Percentiles rank a stretch among this genome's conserved stretches.
Evolutionary conservation across 2,797 vertebrate species (phyloP).

Genomic region (Rhynchonycteris naso): DNA sequence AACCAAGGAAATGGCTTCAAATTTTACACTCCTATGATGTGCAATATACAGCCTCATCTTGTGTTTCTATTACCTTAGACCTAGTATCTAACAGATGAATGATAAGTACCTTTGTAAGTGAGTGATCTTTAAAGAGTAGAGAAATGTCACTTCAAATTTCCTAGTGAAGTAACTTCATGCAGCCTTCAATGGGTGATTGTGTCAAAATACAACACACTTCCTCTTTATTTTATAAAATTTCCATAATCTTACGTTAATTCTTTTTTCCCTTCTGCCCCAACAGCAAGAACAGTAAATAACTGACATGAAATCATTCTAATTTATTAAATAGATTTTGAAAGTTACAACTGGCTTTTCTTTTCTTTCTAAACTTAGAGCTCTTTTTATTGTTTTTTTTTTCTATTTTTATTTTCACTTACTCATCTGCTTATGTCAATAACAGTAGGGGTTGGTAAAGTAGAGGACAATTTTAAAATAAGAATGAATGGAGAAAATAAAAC

Average conservation of each 20-base stretch:
- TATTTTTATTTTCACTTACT: background rate
- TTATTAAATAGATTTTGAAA: background rate
- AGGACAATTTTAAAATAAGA: background rate
- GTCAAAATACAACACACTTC: background rate
- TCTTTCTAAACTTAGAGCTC: background rate
- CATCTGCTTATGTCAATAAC: background rate
- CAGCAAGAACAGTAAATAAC: background rate
- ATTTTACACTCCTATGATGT: background rate
- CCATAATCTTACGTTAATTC: background rate
- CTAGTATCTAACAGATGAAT: background rate
- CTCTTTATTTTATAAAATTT: background rate
- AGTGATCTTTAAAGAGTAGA: background rate
- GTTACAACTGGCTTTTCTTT: background rate
- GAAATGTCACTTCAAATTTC: background rate
- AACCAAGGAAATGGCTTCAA: background rate
- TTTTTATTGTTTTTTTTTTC: background rate
- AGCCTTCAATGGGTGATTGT: background rate
- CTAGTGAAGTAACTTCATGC: background rate
- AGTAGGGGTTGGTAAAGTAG: background rate
- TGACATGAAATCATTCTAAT: background rate
- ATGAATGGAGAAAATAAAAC: background rate
- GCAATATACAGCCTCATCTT: background rate
- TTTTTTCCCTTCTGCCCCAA: background rate
- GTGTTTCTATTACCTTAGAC: background rate
- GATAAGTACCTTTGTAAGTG: background rate